Evolutionary conservation across 37 sponge, comb jelly and placozoan genomes (phyloP).

Genomic region (Beroe forskalii): DNA sequence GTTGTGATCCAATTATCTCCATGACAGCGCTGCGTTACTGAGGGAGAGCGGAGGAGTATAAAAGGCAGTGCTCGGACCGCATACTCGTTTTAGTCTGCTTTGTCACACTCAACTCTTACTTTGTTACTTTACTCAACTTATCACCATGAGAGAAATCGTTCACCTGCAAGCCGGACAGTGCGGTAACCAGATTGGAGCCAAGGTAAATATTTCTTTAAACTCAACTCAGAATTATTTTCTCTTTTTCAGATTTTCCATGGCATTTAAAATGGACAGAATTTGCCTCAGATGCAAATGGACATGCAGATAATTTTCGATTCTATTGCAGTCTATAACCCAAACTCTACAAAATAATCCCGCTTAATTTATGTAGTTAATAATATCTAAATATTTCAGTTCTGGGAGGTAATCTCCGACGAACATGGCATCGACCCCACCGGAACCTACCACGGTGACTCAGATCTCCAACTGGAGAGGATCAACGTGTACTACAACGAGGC

Average conservation of each 20-base stretch:
- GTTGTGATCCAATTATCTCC: not conserved
- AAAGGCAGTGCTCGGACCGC: not conserved
- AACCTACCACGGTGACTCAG: slow-evolving; percentile 63
- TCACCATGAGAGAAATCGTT: slow-evolving; percentile 95
- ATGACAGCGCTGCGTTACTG: not conserved
- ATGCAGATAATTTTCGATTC: too few relatives aligned
- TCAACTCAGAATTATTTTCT: not conserved
- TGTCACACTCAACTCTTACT: not conserved
- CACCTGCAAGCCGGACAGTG: slow-evolving; percentile 99
- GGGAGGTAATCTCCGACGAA: slow-evolving; percentile 61
- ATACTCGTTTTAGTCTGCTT: not conserved
- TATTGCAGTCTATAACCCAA: too few relatives aligned
- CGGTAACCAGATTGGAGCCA: slow-evolving; percentile 99
- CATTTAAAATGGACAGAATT: not conserved
- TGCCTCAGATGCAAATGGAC: too few relatives aligned
- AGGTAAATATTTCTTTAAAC: slow-evolving; percentile 53
- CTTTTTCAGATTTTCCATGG: not conserved
- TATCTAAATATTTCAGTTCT: not conserved
- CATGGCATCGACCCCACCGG: slow-evolving; percentile 68
- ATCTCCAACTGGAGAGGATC: slow-evolving; percentile 66
- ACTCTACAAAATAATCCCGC: too few relatives aligned
- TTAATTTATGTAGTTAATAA: too few relatives aligned
- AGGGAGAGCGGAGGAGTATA: not conserved
- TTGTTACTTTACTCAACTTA: not conserved
- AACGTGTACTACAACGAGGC: slow-evolving; percentile 72